These are phyloP conservation scores for Eulemur rubriventer DNA, from an alignment of 2,797 vertebrate species.

Conservation along the genomic window DNA sequence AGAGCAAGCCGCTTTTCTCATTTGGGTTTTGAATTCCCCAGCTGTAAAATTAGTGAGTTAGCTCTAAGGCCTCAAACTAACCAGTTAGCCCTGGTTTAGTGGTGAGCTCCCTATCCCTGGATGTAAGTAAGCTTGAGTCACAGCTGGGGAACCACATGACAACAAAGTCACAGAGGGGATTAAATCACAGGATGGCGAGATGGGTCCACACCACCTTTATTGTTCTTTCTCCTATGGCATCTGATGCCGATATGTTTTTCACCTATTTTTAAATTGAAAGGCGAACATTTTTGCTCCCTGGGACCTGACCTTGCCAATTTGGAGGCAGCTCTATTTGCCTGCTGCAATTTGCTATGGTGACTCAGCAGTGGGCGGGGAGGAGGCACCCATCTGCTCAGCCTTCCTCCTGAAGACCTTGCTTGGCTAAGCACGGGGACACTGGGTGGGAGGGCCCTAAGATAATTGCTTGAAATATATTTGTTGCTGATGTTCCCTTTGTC, in stretches of 20 bases:
- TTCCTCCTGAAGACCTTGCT: constrained; percentile 67
- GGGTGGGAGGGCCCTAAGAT: neutral
- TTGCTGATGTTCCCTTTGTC: neutral
- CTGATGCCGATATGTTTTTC: neutral
- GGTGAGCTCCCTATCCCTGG: neutral
- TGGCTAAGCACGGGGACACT: constrained; percentile 50
- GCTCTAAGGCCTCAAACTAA: neutral
- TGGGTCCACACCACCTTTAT: neutral
- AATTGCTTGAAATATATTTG: constrained; percentile 58
- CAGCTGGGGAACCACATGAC: neutral
- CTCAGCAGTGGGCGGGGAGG: constrained; percentile 19
- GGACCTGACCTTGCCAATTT: neutral
- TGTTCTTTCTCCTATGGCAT: neutral
- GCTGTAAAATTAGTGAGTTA: neutral
- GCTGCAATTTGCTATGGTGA: constrained; percentile 60
- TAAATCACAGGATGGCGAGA: neutral
- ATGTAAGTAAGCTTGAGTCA: neutral
- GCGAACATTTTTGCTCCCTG: neutral
- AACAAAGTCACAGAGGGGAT: neutral
- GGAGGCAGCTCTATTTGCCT: neutral
- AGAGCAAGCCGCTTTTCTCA: neutral
- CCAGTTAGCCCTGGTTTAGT: neutral
- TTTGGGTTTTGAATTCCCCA: neutral
- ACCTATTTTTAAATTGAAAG: constrained; percentile 1
- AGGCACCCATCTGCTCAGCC: neutral